Conservation (phyloP, 2,797 vertebrate genomes). For the Spinus olivaceus region DNA sequence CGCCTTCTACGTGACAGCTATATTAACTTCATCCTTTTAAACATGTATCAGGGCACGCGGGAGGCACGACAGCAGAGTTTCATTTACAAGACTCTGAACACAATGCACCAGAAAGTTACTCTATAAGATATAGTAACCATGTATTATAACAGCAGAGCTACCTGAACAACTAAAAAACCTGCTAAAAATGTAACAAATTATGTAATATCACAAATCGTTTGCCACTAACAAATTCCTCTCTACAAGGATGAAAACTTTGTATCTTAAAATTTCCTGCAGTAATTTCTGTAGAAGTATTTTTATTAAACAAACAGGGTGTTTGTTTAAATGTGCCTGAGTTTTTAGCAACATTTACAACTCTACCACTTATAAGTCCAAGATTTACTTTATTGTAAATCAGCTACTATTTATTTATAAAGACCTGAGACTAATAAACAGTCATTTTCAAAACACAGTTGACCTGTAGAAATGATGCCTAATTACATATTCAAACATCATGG, state of each 20-base stretch:
- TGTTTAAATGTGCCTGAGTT: background rate
- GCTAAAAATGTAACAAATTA: background rate
- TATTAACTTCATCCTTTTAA: conserved; percentile 76
- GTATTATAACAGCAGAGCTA: background rate
- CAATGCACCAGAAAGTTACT: conserved; percentile 59
- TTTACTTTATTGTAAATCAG: background rate
- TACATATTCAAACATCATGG: conserved; percentile 70
- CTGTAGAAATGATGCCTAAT: conserved; percentile 72
- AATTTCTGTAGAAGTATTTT: background rate
- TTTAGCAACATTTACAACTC: background rate
- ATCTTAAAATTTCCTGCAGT: conserved; percentile 2
- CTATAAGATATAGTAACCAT: conserved; percentile 1
- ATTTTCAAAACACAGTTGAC: conserved; percentile 66
- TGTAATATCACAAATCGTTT: background rate
- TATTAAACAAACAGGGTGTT: background rate
- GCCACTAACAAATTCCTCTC: background rate
- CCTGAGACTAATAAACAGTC: conserved; percentile 17
- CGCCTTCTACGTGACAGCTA: conserved; percentile 73
- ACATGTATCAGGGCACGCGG: conserved; percentile 29
- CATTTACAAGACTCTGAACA: background rate
- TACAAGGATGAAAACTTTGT: conserved; percentile 2
- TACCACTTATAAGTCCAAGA: background rate
- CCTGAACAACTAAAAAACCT: background rate
- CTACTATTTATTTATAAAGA: conserved; percentile 3
- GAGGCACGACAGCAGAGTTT: background rate